Percentiles rank a stretch among this genome's conserved stretches.
Evolutionary conservation across 2,113 vertebrate genomes (phyloP).

Genomic region (Telmatochromis brichardi): DNA sequence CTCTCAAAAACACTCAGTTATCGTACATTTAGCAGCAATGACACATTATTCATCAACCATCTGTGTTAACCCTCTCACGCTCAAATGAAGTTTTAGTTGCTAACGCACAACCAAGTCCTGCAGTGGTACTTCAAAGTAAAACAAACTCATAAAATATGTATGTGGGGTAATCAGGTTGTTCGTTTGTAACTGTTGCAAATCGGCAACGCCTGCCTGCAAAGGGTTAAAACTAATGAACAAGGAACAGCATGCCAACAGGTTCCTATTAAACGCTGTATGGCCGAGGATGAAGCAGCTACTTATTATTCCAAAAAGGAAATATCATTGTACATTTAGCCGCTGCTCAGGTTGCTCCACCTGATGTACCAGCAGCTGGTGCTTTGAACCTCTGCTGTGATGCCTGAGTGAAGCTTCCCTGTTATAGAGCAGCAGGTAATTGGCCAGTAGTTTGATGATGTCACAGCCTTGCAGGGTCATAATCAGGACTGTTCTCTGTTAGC

Average conservation of each 20-base stretch:
- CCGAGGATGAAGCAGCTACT: not conserved
- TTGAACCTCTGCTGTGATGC: not conserved
- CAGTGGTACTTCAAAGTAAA: not conserved
- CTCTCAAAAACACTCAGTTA: not conserved
- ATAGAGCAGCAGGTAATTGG: not conserved
- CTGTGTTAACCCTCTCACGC: not conserved
- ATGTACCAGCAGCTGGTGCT: not conserved
- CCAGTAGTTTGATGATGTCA: not conserved
- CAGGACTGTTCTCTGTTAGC: not conserved
- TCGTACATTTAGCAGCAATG: not conserved
- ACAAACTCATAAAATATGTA: not conserved
- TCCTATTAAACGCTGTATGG: not conserved
- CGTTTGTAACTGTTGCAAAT: not conserved
- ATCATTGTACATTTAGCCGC: not conserved
- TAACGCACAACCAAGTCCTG: not conserved
- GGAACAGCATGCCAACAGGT: not conserved
- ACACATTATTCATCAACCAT: not conserved
- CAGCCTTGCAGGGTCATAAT: not conserved
- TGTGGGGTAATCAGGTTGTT: not conserved
- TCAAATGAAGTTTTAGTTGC: not conserved
- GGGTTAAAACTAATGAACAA: not conserved
- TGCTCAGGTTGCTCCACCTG: not conserved
- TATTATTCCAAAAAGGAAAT: not conserved
- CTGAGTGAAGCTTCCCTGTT: not conserved
- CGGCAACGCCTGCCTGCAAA: fast-evolving